phyloP scores from a whole-genome alignment of 2,888 invertebrate species.

The Ochlodes sylvanus region DNA sequence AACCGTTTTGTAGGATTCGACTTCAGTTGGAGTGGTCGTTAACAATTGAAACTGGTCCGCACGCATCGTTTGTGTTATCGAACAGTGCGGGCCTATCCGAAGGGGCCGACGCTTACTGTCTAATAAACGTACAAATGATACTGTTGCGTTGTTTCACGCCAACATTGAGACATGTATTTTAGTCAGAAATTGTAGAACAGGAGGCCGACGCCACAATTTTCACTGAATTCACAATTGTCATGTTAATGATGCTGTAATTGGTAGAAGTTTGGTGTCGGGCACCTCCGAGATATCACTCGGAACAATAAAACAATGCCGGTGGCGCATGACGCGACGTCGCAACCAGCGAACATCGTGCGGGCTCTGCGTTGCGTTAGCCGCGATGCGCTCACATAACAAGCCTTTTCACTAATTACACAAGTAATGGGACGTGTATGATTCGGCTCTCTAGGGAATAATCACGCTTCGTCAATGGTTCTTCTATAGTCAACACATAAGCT shows the following conservation, averaged over 20 bases:
- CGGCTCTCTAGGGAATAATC: slow-evolving; percentile 8
- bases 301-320: slow-evolving; percentile 29
- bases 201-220: not conserved
- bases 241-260: not conserved
- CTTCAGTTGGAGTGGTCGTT: too few species aligned
- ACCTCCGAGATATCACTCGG: slow-evolving; percentile 13
- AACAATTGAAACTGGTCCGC: too few species aligned
- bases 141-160: too few species aligned
- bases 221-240: not conserved
- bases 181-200: not conserved
- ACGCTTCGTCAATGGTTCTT: not conserved
- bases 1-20: not conserved
- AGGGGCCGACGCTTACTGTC: too few species aligned
- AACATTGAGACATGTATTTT: not conserved
- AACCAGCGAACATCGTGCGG: not conserved
- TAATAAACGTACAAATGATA: not conserved
- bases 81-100: too few species aligned
- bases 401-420: slow-evolving; percentile 29
- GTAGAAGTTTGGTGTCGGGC: not conserved
- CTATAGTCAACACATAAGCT: not conserved
- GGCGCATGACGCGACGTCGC: not conserved
- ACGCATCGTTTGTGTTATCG: too few species aligned
- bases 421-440: slow-evolving; percentile 26
- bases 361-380: slow-evolving; percentile 24
- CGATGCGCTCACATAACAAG: slow-evolving; percentile 22